Percentiles rank a stretch among this genome's conserved stretches.
Evolutionary conservation across 2,888 invertebrate genomes (phyloP).

Genomic region (Eumacrocentrus americanus): DNA sequence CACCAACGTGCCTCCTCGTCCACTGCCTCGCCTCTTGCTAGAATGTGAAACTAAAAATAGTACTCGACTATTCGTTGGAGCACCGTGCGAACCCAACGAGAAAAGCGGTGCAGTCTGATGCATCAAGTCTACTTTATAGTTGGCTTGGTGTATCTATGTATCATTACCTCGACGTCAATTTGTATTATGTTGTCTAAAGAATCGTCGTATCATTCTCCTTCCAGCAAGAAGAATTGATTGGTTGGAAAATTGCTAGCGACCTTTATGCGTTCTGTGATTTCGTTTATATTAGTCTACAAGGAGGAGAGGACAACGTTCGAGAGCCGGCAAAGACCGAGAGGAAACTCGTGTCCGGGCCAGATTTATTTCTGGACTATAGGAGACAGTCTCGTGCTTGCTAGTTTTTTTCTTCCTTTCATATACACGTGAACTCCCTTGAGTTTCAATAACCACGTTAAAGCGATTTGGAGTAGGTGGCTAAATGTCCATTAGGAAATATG

Average conservation of each 20-base stretch:
- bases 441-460: neutral
- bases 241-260: no score
- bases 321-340: neutral
- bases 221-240: neutral
- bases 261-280: neutral
- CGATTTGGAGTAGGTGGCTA: neutral
- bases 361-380: conserved; percentile 46
- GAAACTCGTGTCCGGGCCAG: conserved; percentile 34
- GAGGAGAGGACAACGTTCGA: neutral
- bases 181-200: neutral
- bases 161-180: neutral
- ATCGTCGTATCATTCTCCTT: neutral
- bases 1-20: conserved; percentile 3
- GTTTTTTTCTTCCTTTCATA: conserved; percentile 15
- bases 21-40: conserved; percentile 4
- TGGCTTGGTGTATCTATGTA: neutral
- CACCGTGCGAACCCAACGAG: conserved; percentile 17
- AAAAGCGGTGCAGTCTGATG: conserved; percentile 3
- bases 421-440: conserved; percentile 5
- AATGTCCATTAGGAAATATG: conserved; percentile 11
- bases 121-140: neutral
- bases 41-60: conserved; percentile 22
- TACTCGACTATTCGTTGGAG: conserved; percentile 22
- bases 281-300: neutral
- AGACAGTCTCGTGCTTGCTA: conserved; percentile 32